Evolutionary conservation across 53 echinoderm and acorn worm genomes (phyloP), one percentile per base, ranked within the genome.

Genomic region (Mesocentrotus franciscanus): DNA sequence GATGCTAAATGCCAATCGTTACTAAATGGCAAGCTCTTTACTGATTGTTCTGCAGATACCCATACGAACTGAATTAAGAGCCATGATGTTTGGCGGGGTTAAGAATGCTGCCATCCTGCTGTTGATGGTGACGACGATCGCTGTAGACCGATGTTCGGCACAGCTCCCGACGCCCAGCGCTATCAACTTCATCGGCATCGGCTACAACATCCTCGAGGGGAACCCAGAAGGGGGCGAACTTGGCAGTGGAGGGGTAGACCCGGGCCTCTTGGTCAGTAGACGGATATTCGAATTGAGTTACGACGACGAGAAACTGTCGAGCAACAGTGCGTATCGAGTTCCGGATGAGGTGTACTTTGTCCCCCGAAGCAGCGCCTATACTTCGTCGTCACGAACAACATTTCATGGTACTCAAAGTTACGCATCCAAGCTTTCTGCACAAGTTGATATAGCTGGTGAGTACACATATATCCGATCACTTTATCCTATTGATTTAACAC

Each of bases 181-280:
- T 27, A 42, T 90, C 62, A 95, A 93, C 76, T 96, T 93, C 70
- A 60, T 96, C 17, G 97, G 97, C 18, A 85, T 95, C 61, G 97
- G 97, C n/a, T 97, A 97, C 83, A 93, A 97, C 76, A 91, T 96
- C 92, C 56, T 97, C 18, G 92, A 66, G 42, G 97, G 97, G 1
- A 97, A 97, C 93, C 97, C 97, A 8, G 95, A 97, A 34, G 97
- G 96, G n/a, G 95, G 95, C 3, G 93, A 96, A 10, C 32, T 93
- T 0, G 34, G 60, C 9, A 92, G 61, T 14, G 97, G 97, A 12
- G 96, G 95, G 9, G 95, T 95, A 57, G 97, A 97, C 85, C 97
- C 97, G 7, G 97, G 97, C n/a, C 87, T 97, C 26, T 60, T 97
- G 62, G 91, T 94, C 4, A 95, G 92, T 16, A 93, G 96, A 30